Base-by-base conservation (phyloP, 2,113 vertebrate genomes). In the Beaufortia kweichowensis region DNA sequence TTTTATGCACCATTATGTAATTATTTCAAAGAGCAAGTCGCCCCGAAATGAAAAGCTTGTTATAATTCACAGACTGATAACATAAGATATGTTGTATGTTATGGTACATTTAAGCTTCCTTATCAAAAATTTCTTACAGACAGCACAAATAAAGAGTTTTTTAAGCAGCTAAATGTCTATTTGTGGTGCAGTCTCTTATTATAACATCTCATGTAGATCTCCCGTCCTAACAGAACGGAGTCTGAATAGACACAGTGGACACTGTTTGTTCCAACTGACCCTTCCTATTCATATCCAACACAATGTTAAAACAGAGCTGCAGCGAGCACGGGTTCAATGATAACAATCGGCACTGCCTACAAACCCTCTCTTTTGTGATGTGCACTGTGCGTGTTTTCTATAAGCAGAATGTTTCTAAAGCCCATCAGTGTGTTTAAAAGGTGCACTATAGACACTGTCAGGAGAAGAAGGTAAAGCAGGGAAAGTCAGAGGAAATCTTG, bases 201-300 rank as follows among this genome's bases (percentile, higher is more conserved):
- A 43, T 43, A 19, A 60, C 6, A 9, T 21, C 53, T 10, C 5
- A 33, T 29, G 6, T 33, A 39, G 41, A 14, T 75, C 35, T 66
- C 26, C 21, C 19, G 53, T 65, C 43, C 21, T 31, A 33, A 55
- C 41, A 53, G 69, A 59, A 19, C 11, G 33, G 14, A 46, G 66
- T 76, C 73, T 77, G 3, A 15, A 73, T 23, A 29, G 56, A 43
- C 65, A 35, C 31, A 62, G 65, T 24, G 50, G 46, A 43, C 61
- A 65, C 71, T 73, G 67, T 74, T 76, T 80, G 48, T 62, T 69
- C 75, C 75, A 33, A 15, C 50, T 66, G 35, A 66, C 61, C 74
- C 48, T 43, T 46, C 23, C 65, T 70, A 73, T 77, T 78, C 75
- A 81, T n/a, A 68, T 75, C 11, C 43, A 4, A 35, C 70, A 73